Evolutionary conservation across 2,797 vertebrate genomes (phyloP), one percentile per base, ranked within the genome.

Genomic region (Myoxocephalus aenaeus): DNA sequence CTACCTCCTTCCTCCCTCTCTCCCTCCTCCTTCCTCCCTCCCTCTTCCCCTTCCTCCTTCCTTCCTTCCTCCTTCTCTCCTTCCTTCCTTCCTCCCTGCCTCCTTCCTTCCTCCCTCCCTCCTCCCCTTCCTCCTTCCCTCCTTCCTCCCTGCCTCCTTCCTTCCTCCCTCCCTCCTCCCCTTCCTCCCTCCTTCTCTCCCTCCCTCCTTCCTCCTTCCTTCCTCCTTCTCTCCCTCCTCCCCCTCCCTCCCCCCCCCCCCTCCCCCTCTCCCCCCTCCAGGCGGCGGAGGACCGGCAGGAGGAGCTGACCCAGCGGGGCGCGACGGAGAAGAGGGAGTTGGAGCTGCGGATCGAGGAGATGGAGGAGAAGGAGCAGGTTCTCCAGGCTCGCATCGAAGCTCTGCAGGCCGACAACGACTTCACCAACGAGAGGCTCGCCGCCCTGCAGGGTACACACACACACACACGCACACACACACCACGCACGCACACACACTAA

Each of bases 351-450:
- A 97, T 99, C 50, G 97, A 97, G 84, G 98, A 99, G 94, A 98
- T 99, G 98, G 98, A 99, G 93, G 97, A 99, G 90, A 98, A 97
- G 92, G 98, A 99, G 81, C 97, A 99, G 93, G 96, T 97, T 72
- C 97, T 99, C 87, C 98, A 99, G 90, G 98, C 98, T 72, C 96
- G 98, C 82, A 98, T 99, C 63, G 98, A 99, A 83, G 98, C 98
- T 86, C 93, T 99, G 88, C 97, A 99, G 92, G 98, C 98, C 32
- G 98, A 99, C 92, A 99, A 99, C 20, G 98, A 99, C 92, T 99
- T 99, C 93, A 99, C 97, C 79, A 99, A 98, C 17, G 97, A 99
- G 92, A 96, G 97, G 56, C 97, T 99, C 22, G 93, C 96, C 13
- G 98, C 98, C 68, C 95, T 99, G 72, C 98, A 99, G 95, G 98